phyloP scores from a whole-genome alignment of 2,797 vertebrate species.

The Onychomys torridus region DNA sequence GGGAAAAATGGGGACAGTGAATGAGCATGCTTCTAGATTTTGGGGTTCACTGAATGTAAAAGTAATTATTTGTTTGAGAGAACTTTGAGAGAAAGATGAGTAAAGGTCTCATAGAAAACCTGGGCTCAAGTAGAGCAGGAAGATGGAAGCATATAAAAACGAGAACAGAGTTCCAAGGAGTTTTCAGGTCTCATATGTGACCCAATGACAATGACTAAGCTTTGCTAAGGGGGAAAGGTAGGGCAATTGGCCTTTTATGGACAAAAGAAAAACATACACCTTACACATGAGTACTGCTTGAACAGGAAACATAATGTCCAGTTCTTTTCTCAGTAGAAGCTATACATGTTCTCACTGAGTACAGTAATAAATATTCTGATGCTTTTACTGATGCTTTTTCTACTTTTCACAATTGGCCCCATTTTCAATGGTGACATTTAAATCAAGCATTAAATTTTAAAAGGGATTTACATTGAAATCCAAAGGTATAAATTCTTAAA shows the following conservation, averaged over 20 bases:
- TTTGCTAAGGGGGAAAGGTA: neutral
- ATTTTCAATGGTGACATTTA: neutral
- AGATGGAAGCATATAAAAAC: neutral
- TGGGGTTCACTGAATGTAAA: neutral
- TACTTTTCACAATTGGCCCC: neutral
- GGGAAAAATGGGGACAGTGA: neutral
- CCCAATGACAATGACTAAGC: neutral
- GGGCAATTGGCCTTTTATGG: neutral
- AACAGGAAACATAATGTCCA: neutral
- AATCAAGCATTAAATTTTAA: neutral
- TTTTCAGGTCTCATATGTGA: neutral
- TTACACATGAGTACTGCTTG: neutral
- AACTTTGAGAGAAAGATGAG: neutral
- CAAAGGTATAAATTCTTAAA: neutral
- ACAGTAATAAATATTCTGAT: neutral
- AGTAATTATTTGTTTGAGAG: neutral
- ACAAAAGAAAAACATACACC: neutral
- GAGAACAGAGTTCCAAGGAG: neutral
- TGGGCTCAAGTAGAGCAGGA: neutral
- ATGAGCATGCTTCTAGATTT: neutral
- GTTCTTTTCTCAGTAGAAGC: neutral
- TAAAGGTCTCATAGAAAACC: neutral
- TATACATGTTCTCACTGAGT: neutral
- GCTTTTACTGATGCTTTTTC: neutral
- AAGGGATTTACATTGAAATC: neutral